A percentile compares a stretch with the other conserved stretches of the same genome.
These are phyloP conservation scores for Coleophora flavipennella DNA, from an alignment of 2,888 invertebrate genomes.

Conservation along the genomic window DNA sequence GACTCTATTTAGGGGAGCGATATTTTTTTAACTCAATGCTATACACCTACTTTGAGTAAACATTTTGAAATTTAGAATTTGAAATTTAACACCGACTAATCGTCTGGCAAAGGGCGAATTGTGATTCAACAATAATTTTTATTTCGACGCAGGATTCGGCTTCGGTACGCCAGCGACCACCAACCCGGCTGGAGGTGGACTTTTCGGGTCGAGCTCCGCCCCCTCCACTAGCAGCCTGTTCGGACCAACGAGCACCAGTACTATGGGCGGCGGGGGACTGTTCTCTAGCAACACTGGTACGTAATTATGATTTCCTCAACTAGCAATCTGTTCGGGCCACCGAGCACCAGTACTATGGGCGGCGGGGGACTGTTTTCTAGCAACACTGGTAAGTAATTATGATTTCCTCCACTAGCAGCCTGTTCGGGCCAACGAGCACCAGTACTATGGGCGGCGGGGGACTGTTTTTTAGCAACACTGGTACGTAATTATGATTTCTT, in stretches of 20 bases:
- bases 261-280: slow-evolving; percentile 51
- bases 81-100: no score
- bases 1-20: no score
- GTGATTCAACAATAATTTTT: no score
- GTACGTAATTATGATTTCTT: slow-evolving; percentile 29
- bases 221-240: slow-evolving; percentile 69
- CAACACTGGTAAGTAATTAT: slow-evolving; percentile 34
- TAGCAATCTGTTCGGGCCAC: slow-evolving; percentile 78
- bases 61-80: no score
- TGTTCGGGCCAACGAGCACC: slow-evolving; percentile 77
- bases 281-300: slow-evolving; percentile 44
- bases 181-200: no score
- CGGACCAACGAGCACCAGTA: slow-evolving; percentile 72
- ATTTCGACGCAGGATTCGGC: slow-evolving; percentile 74
- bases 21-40: no score
- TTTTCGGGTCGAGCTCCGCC: no score
- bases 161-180: slow-evolving; percentile 67
- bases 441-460: slow-evolving; percentile 65
- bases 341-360: slow-evolving; percentile 56
- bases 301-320: no score
- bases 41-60: no score
- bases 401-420: slow-evolving; percentile 42
- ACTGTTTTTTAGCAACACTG: slow-evolving; percentile 70
- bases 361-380: slow-evolving; percentile 75
- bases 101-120: no score